Conservation (phyloP, 1,140 invertebrate genomes). For the Drosophila pachea region DNA sequence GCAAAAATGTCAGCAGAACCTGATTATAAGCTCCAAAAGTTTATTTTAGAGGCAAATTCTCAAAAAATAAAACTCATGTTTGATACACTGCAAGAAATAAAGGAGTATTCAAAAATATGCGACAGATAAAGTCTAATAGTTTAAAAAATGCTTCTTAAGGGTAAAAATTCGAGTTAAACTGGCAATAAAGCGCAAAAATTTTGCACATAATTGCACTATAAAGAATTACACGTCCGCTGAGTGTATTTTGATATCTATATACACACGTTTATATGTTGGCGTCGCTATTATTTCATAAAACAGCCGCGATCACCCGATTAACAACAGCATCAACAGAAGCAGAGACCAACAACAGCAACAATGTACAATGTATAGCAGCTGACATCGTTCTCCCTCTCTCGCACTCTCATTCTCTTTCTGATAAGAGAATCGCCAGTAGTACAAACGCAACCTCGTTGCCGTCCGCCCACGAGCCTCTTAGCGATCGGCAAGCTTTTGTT, state of each 20-base stretch:
- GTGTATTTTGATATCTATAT: not conserved
- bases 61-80: not conserved
- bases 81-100: not conserved
- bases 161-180: too few species aligned
- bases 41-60: not conserved
- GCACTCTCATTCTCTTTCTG: conserved; percentile 6
- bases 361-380: conserved; percentile 21
- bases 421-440: conserved; percentile 30
- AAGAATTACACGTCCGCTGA: not conserved
- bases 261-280: conserved; percentile 10
- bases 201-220: not conserved
- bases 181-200: too few species aligned
- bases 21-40: conserved; percentile 16
- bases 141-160: too few species aligned
- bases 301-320: conserved; percentile 44
- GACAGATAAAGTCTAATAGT: not conserved
- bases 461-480: not conserved
- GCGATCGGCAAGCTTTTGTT: conserved; percentile 13
- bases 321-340: conserved; percentile 1
- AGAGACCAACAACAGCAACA: conserved; percentile 3
- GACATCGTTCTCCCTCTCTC: conserved; percentile 10
- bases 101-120: not conserved
- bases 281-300: conserved; percentile 4
- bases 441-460: not conserved
- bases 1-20: conserved; percentile 7